These are phyloP conservation scores for Beris chalybata DNA, from an alignment of 2,888 invertebrate genomes.

Conservation along the genomic window DNA sequence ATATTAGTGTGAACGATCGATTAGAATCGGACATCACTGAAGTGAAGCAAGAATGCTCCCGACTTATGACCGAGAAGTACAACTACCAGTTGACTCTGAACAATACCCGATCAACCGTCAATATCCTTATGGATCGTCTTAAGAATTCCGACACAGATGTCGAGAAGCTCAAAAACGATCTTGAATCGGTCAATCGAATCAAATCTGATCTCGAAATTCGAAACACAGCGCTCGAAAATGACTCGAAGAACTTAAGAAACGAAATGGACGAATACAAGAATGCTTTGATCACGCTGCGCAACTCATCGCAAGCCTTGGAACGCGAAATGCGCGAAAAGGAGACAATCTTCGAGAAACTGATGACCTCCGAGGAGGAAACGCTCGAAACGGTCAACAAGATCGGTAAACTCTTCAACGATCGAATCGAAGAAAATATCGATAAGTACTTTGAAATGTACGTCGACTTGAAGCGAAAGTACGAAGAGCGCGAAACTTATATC, in stretches of 20 bases:
- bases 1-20: constrained; percentile 51
- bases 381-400: constrained; percentile 56
- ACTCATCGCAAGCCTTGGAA: constrained; percentile 52
- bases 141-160: constrained; percentile 57
- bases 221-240: constrained; percentile 48
- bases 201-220: constrained; percentile 51
- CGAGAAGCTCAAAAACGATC: constrained; percentile 53
- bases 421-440: constrained; percentile 52
- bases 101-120: constrained; percentile 55
- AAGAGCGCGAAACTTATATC: constrained; percentile 54
- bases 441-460: constrained; percentile 54
- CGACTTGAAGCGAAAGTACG: constrained; percentile 54
- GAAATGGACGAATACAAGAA: constrained; percentile 49
- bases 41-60: constrained; percentile 52
- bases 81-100: constrained; percentile 55
- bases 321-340: constrained; percentile 55
- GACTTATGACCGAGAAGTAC: constrained; percentile 54
- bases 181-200: constrained; percentile 50
- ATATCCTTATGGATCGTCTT: constrained; percentile 55
- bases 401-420: constrained; percentile 56
- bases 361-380: constrained; percentile 55
- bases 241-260: constrained; percentile 46
- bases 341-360: constrained; percentile 52
- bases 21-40: constrained; percentile 54
- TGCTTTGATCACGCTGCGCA: constrained; percentile 46